A percentile compares a stretch with the other conserved stretches of the same genome.
Conservation (phyloP, 2,797 vertebrate species). For the Labeo calbasu region DNA sequence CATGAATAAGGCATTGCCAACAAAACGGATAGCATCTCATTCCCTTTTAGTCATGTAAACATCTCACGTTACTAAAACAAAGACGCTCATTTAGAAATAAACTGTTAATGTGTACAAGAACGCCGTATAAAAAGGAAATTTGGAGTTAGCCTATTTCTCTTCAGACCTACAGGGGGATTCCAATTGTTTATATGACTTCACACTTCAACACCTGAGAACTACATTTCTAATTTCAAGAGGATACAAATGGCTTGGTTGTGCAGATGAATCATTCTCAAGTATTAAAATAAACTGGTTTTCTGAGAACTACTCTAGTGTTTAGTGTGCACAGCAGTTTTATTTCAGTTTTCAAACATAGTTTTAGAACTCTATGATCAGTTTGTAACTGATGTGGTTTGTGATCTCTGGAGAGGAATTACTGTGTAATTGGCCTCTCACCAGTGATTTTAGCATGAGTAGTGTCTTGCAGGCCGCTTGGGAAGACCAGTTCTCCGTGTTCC, state of each 20-base stretch:
- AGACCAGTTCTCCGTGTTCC: conserved; percentile 88
- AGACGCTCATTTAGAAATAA: conserved; percentile 57
- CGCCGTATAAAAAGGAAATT: background rate
- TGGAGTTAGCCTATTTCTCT: background rate
- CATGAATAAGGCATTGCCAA: conserved; percentile 64
- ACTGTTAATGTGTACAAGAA: conserved; percentile 60
- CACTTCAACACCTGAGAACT: conserved; percentile 9
- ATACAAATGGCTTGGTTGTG: conserved; percentile 24
- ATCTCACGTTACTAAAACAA: conserved; percentile 68
- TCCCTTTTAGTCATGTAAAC: conserved; percentile 65
- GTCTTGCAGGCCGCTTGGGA: conserved; percentile 80
- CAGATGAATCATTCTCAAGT: background rate
- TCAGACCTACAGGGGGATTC: background rate
- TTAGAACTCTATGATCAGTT: conserved; percentile 22
- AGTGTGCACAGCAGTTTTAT: background rate
- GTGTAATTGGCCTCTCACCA: conserved; percentile 74
- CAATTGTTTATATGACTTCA: background rate
- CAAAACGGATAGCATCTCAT: conserved; percentile 54
- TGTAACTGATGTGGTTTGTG: conserved; percentile 11
- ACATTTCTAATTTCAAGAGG: conserved; percentile 9
- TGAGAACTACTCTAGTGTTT: background rate
- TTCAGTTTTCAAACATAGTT: background rate
- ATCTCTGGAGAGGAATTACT: conserved; percentile 8
- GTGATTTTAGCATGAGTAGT: conserved; percentile 88
- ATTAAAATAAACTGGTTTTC: conserved; percentile 18